Percentiles rank a stretch among this genome's conserved stretches.
These are phyloP conservation scores for Smutsia gigantea DNA, from an alignment of 2,797 vertebrate species.

Conservation along the genomic window DNA sequence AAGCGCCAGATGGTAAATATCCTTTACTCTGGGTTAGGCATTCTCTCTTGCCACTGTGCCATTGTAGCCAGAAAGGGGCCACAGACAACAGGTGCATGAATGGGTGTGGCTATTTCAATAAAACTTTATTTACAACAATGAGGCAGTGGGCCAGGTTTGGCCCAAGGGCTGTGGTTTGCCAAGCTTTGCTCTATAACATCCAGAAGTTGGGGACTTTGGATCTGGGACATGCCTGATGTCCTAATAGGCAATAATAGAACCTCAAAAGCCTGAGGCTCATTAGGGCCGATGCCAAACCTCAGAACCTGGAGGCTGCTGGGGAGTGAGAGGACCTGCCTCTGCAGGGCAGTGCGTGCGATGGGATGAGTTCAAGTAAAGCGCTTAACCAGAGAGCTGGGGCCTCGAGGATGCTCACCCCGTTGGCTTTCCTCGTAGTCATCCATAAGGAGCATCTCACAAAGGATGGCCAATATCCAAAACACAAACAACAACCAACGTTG, in stretches of 20 bases:
- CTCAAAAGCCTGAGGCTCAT: not conserved
- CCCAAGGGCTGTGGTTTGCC: not conserved
- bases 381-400: not conserved
- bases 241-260: not conserved
- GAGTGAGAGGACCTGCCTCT: not conserved
- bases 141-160: not conserved
- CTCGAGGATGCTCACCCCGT: not conserved
- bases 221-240: not conserved
- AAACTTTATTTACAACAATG: not conserved
- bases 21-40: accelerated
- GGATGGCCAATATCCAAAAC: too few relatives aligned
- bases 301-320: not conserved
- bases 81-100: not conserved
- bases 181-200: not conserved
- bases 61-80: not conserved
- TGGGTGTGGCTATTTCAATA: not conserved
- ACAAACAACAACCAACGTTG: too few relatives aligned
- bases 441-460: not conserved
- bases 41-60: not conserved
- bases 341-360: not conserved
- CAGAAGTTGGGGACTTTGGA: not conserved
- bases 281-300: not conserved
- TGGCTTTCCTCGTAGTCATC: not conserved
- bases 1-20: not conserved
- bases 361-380: not conserved